Conservation (phyloP, 35 echinoderm and acorn worm genomes). For the Patiria miniata region DNA sequence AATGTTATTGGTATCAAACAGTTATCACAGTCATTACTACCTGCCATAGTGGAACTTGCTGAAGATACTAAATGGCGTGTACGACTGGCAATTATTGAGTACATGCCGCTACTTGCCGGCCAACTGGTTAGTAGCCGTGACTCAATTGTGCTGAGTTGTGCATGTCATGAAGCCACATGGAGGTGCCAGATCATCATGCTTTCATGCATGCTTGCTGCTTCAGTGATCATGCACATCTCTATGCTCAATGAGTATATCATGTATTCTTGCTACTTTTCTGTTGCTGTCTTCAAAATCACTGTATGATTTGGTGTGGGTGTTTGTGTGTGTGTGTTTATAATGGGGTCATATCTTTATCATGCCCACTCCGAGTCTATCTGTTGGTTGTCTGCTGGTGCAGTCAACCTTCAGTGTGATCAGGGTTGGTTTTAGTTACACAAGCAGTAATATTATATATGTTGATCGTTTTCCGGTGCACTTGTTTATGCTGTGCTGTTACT, state of each 20-base stretch:
- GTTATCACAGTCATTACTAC: conserved; percentile 93
- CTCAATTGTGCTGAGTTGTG: conserved; percentile 48
- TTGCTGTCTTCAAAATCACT: not conserved
- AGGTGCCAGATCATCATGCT: conserved; percentile 8
- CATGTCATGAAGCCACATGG: conserved; percentile 36
- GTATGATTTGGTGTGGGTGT: too few species aligned
- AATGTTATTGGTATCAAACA: conserved; percentile 95
- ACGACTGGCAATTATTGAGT: conserved; percentile 97
- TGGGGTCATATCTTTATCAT: too few species aligned
- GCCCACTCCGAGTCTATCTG: too few species aligned
- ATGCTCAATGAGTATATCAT: conserved; percentile 14
- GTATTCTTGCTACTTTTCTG: conserved; percentile 11
- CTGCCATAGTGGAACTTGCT: conserved; percentile 94
- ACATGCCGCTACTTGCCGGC: conserved; percentile 96
- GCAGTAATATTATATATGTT: too few species aligned
- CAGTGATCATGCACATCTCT: conserved; percentile 28
- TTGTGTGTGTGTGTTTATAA: too few species aligned
- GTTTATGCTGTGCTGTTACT: too few species aligned
- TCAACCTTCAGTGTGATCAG: too few species aligned
- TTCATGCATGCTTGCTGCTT: conserved; percentile 28
- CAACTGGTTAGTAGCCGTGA: conserved; percentile 80
- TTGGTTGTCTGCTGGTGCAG: too few species aligned
- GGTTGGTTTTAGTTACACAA: too few species aligned
- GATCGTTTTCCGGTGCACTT: too few species aligned
- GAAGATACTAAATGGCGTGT: conserved; percentile 98